Evolutionary conservation across 1,140 invertebrate species (phyloP).

Genomic region (Condylostylus longicornis): DNA sequence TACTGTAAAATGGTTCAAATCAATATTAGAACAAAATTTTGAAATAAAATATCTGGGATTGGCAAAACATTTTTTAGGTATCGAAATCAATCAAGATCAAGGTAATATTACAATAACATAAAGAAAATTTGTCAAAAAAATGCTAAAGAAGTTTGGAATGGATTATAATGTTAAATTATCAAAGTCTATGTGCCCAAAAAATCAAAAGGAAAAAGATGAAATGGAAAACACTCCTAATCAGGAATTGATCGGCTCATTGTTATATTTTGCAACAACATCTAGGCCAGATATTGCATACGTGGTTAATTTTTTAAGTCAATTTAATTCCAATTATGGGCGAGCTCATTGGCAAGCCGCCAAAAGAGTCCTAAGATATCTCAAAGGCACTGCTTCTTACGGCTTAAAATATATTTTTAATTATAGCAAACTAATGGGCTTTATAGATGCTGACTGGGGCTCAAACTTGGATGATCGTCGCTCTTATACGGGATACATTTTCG

Average conservation of each 20-base stretch:
- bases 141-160: constrained; percentile 27
- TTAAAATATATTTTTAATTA: constrained; percentile 2
- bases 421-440: constrained; percentile 6
- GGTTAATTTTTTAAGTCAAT: constrained; percentile 22
- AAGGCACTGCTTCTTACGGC: constrained; percentile 16
- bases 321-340: constrained; percentile 15
- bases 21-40: constrained; percentile 12
- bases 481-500: constrained; percentile 9
- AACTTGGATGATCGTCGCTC: constrained; percentile 15
- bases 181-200: constrained; percentile 9
- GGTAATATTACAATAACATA: constrained; percentile 18
- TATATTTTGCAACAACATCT: constrained; percentile 26
- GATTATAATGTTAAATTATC: constrained; percentile 12
- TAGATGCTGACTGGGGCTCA: constrained; percentile 19
- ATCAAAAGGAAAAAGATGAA: constrained; percentile 18
- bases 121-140: constrained; percentile 22
- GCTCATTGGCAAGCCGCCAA: constrained; percentile 16
- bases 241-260: constrained; percentile 18
- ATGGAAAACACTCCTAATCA: constrained; percentile 9
- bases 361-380: constrained; percentile 28
- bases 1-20: constrained; percentile 9
- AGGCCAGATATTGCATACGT: constrained; percentile 29
- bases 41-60: constrained; percentile 14
- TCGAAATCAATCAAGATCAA: constrained; percentile 2
- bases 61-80: constrained; percentile 10